Evolutionary conservation across 1,140 invertebrate genomes (phyloP), one percentile per base, ranked within the genome.

Genomic region (Zaprionus capensis): DNA sequence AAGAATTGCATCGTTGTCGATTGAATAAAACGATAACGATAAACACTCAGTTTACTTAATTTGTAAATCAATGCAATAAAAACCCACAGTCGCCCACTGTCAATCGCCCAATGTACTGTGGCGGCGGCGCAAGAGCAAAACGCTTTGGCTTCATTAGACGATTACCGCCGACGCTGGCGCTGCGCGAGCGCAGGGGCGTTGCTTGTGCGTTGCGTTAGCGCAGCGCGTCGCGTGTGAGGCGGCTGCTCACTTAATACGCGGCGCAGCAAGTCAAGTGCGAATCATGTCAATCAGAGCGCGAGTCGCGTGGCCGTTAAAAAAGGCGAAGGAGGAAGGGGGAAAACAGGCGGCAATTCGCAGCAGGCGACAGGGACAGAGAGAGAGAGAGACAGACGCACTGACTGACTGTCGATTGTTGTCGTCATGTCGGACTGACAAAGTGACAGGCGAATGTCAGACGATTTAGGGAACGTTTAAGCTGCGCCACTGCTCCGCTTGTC

Each of bases 261-360:
- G 71, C 78, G 84, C 78, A 83, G 84, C 81, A 88, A 88, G 84
- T 88, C 84, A 88, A 88, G 84, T 90, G 84, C 84, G 84, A 88
- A 81, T 84, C 70, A 56, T 79, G 84, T 88, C 84, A 88, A 88
- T 88, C 85, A 88, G 68, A 65, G 59, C 46, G 46, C 41, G 64
- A 14, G 36, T 63, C 51, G 58, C 49, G 51, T 62, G 62, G 65
- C 81, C 81, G 81, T 84, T 84, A 85, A 78, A 82, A 84, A 80
- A 65, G 15, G 12, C 9, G 6, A 46, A 4, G 17, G n/a, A 4
- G 26, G 22, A 14, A 57, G 5, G 28, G 14, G n/a, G 24, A 36
- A 26, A 9, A 15, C 41, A 17, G 41, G 41, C 41, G 36, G 5
- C 36, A 38, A 17, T 17, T 9, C 41, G 7, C 41, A 46, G 7